These are phyloP conservation scores for Todus mexicanus DNA, from an alignment of 2,797 vertebrate genomes.

Conservation along the genomic window DNA sequence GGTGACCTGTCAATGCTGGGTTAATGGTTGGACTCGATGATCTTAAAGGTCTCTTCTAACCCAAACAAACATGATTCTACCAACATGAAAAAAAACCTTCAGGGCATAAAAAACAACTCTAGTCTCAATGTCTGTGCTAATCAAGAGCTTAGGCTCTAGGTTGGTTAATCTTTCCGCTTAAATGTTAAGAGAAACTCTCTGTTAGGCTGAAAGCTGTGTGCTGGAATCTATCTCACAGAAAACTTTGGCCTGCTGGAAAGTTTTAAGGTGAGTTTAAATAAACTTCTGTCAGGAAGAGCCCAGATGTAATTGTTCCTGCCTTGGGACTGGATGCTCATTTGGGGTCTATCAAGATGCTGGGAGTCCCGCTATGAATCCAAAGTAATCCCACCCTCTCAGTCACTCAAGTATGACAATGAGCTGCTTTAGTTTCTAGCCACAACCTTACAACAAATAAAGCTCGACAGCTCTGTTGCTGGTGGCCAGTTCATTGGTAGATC, in stretches of 20 bases:
- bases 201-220: not conserved
- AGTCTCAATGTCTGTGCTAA: not conserved
- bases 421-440: not conserved
- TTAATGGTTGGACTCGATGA: not conserved
- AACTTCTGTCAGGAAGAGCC: not conserved
- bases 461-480: not conserved
- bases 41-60: not conserved
- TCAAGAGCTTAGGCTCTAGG: not conserved
- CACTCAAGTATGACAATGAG: not conserved
- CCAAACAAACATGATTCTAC: not conserved
- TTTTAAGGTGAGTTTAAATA: not conserved
- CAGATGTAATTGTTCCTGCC: not conserved
- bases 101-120: not conserved
- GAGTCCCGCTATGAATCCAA: not conserved
- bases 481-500: not conserved
- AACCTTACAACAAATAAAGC: not conserved
- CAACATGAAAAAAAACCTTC: not conserved
- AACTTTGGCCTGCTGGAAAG: not conserved
- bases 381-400: not conserved
- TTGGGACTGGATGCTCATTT: not conserved
- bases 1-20: not conserved
- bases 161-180: not conserved
- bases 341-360: not conserved
- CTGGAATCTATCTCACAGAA: not conserved
- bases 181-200: not conserved